A percentile compares a stretch with the other conserved stretches of the same genome.
phyloP scores from a whole-genome alignment of 2,888 invertebrate species.

The Thereva nobilitata region DNA sequence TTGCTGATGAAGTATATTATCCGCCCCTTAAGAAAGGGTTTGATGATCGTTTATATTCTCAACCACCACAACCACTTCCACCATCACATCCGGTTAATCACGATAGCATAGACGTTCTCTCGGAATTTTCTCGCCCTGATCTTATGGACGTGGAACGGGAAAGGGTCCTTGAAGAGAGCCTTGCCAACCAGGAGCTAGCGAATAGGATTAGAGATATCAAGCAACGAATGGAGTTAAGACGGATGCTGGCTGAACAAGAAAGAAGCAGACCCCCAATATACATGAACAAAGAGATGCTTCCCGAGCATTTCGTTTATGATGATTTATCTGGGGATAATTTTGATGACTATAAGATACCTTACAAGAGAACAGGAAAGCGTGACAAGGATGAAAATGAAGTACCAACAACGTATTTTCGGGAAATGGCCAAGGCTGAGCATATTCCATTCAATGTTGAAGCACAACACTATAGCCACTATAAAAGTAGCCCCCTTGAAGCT shows the following conservation, averaged over 20 bases:
- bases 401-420: constrained; percentile 55
- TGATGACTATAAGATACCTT: constrained; percentile 58
- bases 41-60: constrained; percentile 49
- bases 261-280: constrained; percentile 36
- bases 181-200: constrained; percentile 46
- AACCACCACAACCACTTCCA: constrained; percentile 38
- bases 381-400: constrained; percentile 55
- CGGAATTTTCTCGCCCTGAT: constrained; percentile 17
- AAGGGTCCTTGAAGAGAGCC: constrained; percentile 48
- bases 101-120: constrained; percentile 6
- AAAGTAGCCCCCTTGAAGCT: constrained; percentile 38
- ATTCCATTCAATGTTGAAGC: constrained; percentile 30
- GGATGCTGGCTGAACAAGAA: constrained; percentile 49
- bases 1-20: constrained; percentile 80
- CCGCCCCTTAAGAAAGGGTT: constrained; percentile 65
- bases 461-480: constrained; percentile 8
- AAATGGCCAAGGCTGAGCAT: constrained; percentile 59
- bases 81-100: constrained; percentile 16
- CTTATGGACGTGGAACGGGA: constrained; percentile 49
- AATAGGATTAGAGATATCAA: constrained; percentile 49
- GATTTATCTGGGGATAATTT: constrained; percentile 5
- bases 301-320: constrained; percentile 12
- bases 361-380: constrained; percentile 45
- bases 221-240: constrained; percentile 53
- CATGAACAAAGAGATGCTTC: constrained; percentile 35